Percentiles rank a stretch among this genome's conserved stretches.
These are phyloP conservation scores for Rhodinocichla rosea DNA, from an alignment of 2,113 vertebrate genomes.

Conservation along the genomic window DNA sequence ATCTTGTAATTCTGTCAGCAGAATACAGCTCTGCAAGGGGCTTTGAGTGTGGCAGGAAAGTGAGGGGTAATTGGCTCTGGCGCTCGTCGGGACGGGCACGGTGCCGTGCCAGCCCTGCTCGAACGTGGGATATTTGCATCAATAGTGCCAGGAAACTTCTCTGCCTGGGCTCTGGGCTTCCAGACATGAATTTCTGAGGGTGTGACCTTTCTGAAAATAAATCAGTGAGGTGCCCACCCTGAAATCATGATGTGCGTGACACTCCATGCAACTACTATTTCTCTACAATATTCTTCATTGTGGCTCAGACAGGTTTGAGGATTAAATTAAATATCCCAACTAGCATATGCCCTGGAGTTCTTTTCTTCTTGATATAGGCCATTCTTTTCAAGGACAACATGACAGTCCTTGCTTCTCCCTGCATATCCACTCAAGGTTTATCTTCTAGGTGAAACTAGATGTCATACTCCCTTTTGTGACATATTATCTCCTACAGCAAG, in stretches of 20 bases:
- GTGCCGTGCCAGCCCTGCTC: not conserved
- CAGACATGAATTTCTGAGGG: not conserved
- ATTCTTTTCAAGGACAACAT: slow-evolving; percentile 55
- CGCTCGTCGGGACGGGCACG: accelerated
- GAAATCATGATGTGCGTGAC: not conserved
- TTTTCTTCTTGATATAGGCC: slow-evolving; percentile 50
- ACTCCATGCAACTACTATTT: not conserved
- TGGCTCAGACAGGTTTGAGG: not conserved
- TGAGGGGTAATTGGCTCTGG: not conserved
- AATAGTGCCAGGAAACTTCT: not conserved
- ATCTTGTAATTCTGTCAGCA: slow-evolving; percentile 50
- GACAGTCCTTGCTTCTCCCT: slow-evolving; percentile 48
- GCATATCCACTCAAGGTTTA: slow-evolving; percentile 56
- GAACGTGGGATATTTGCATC: accelerated
- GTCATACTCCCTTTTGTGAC: slow-evolving; percentile 57
- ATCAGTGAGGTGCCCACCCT: not conserved
- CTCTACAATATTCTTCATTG: not conserved
- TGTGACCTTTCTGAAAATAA: slow-evolving; percentile 19
- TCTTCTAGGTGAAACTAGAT: slow-evolving; percentile 61
- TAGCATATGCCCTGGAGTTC: slow-evolving; percentile 31
- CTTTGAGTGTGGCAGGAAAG: not conserved
- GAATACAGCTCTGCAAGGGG: not conserved
- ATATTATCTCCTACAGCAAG: slow-evolving; percentile 64
- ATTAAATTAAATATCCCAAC: slow-evolving; percentile 47
- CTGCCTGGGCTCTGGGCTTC: not conserved